These are phyloP conservation scores for Matsumurasca onukii DNA, from an alignment of 1,140 invertebrate species.

Conservation along the genomic window DNA sequence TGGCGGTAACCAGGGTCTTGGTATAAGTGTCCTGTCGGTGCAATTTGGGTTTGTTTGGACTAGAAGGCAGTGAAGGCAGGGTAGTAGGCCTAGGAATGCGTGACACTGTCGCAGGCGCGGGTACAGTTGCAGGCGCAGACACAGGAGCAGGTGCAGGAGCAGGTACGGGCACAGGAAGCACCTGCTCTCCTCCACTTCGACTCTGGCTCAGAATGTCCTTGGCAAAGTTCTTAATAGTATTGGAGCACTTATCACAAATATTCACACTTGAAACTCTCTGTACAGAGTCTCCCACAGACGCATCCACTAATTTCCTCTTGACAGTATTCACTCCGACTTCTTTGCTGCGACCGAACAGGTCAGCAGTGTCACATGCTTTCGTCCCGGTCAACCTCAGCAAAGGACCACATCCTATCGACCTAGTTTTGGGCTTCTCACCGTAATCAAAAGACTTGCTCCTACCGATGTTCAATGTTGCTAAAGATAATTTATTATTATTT, in stretches of 20 bases:
- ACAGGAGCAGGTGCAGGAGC: too few species aligned
- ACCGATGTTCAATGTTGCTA: constrained; percentile 27
- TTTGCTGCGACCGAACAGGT: constrained; percentile 41
- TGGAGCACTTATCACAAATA: constrained; percentile 66
- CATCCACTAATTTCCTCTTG: constrained; percentile 52
- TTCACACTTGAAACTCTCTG: constrained; percentile 50
- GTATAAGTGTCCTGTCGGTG: constrained; percentile 41
- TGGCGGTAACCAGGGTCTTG: constrained; percentile 37
- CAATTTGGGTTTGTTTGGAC: constrained; percentile 31
- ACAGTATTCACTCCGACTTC: constrained; percentile 53
- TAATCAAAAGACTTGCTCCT: constrained; percentile 38
- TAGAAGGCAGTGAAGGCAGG: background rate
- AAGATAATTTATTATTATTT: constrained; percentile 34
- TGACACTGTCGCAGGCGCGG: constrained; percentile 32
- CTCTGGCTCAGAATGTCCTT: constrained; percentile 50
- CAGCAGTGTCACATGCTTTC: constrained; percentile 47
- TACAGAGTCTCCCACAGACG: constrained; percentile 54
- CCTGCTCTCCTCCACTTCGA: constrained; percentile 23
- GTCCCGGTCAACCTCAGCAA: constrained; percentile 41
- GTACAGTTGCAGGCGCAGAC: too few species aligned
- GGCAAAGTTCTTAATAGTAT: constrained; percentile 56
- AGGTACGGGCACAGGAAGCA: too few species aligned
- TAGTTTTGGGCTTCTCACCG: constrained; percentile 39
- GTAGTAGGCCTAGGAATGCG: constrained; percentile 37
- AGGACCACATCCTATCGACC: constrained; percentile 45